Percentiles rank a stretch among this genome's conserved stretches.
Evolutionary conservation across 92 coral and sea anemone genomes (phyloP).

Genomic region (Heteractis magnifica): DNA sequence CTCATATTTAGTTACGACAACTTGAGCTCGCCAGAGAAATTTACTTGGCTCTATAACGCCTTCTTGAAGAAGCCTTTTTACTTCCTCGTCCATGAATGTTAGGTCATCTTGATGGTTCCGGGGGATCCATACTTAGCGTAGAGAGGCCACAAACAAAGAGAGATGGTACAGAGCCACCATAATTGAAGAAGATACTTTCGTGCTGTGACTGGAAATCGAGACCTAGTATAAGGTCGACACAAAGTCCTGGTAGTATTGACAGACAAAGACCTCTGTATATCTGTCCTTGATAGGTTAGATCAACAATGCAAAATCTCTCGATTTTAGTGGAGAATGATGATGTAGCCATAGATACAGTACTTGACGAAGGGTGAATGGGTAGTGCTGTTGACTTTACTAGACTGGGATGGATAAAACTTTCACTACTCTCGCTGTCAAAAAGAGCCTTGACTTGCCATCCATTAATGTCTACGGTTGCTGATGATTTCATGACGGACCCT

Average conservation of each 20-base stretch:
- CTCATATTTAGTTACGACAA: too few relatives aligned
- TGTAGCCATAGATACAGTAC: constrained; percentile 42
- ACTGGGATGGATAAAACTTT: constrained; percentile 43
- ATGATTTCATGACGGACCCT: constrained; percentile 25
- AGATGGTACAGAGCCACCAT: constrained; percentile 53
- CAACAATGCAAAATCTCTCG: constrained; percentile 22
- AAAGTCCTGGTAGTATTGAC: constrained; percentile 44
- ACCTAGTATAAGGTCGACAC: neutral
- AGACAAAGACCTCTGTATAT: constrained; percentile 21
- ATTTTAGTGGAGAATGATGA: constrained; percentile 23
- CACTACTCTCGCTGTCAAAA: too few relatives aligned
- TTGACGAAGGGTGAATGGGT: constrained; percentile 26
- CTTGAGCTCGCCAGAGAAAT: constrained; percentile 31
- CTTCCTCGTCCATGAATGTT: constrained; percentile 37
- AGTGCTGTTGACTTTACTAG: constrained; percentile 28
- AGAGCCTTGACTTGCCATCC: constrained; percentile 24
- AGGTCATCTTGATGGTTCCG: constrained; percentile 37
- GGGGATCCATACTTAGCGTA: constrained; percentile 42
- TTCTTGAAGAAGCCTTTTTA: constrained; percentile 29
- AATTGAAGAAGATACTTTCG: constrained; percentile 38
- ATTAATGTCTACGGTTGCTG: constrained; percentile 28
- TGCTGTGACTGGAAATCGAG: constrained; percentile 14
- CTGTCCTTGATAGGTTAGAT: neutral
- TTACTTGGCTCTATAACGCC: constrained; percentile 54
- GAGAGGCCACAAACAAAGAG: constrained; percentile 37